These are phyloP conservation scores for Conomelus anceps DNA, from an alignment of 2,888 invertebrate species.

Conservation along the genomic window DNA sequence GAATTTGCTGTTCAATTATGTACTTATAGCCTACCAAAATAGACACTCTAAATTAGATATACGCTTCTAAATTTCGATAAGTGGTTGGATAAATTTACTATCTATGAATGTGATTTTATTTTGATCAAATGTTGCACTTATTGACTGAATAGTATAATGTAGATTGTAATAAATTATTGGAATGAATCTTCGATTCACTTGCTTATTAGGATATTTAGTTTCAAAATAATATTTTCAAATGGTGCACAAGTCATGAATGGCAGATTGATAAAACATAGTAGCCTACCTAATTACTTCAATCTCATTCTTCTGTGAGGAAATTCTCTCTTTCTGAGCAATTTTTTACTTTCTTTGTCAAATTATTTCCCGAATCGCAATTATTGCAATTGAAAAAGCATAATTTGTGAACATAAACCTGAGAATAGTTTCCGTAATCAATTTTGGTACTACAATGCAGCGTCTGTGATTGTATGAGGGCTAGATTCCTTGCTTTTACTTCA, in stretches of 20 bases:
- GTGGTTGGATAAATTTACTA: background rate
- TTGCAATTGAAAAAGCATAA: background rate
- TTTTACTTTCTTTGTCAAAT: background rate
- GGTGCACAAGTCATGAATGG: background rate
- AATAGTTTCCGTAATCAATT: background rate
- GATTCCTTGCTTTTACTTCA: background rate
- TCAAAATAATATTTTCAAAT: background rate
- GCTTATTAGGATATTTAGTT: background rate
- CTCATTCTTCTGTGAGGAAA: background rate
- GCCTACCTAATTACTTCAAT: background rate
- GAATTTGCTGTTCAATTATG: background rate
- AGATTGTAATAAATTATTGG: background rate
- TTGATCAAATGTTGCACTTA: background rate
- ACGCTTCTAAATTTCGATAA: background rate
- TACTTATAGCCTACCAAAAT: background rate
- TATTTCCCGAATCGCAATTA: background rate
- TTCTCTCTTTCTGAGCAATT: background rate
- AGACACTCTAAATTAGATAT: background rate
- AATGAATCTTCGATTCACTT: background rate
- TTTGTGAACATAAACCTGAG: no score
- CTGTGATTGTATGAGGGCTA: slow-evolving; percentile 11
- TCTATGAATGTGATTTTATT: background rate
- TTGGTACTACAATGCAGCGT: slow-evolving; percentile 1
- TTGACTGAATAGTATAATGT: background rate
- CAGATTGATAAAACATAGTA: background rate